Conservation (phyloP, 2,113 vertebrate genomes). For the Uria aalge region DNA sequence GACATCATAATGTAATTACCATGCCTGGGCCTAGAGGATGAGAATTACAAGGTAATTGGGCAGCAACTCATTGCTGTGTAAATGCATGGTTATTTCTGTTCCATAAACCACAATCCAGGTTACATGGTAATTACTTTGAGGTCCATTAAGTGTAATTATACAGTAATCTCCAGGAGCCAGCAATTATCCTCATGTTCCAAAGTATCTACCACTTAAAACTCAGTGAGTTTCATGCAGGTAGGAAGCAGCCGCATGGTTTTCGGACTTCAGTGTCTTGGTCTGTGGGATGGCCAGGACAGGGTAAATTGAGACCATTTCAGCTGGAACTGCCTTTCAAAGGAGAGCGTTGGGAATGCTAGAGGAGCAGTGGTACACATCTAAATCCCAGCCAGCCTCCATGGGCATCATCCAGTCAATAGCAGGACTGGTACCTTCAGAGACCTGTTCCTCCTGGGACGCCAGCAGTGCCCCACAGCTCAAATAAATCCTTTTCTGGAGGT, state of each 20-base stretch:
- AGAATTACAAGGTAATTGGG: conserved; percentile 48
- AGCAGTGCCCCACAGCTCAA: neutral
- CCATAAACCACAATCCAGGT: conserved; percentile 48
- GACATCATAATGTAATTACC: neutral
- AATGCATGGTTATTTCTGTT: conserved; percentile 61
- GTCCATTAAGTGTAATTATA: conserved; percentile 71
- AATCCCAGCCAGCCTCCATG: neutral
- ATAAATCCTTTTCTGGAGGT: neutral
- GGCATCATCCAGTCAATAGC: neutral
- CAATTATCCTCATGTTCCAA: conserved; percentile 61
- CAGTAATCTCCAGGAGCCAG: conserved; percentile 59
- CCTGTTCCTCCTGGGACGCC: neutral
- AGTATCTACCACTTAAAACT: conserved; percentile 51
- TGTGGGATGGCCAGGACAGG: neutral
- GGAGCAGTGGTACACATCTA: neutral
- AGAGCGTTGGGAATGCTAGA: neutral
- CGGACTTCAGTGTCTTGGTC: neutral
- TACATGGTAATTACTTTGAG: conserved; percentile 62
- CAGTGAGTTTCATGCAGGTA: conserved; percentile 1
- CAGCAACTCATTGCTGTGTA: conserved; percentile 41
- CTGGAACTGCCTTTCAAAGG: neutral
- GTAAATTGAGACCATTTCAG: neutral
- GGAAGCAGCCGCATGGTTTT: neutral
- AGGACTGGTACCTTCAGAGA: neutral
- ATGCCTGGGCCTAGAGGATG: neutral